Evolutionary conservation across 1,140 invertebrate genomes (phyloP), one percentile per base, ranked within the genome.

Genomic region (Pseudachorutes palmiensis): DNA sequence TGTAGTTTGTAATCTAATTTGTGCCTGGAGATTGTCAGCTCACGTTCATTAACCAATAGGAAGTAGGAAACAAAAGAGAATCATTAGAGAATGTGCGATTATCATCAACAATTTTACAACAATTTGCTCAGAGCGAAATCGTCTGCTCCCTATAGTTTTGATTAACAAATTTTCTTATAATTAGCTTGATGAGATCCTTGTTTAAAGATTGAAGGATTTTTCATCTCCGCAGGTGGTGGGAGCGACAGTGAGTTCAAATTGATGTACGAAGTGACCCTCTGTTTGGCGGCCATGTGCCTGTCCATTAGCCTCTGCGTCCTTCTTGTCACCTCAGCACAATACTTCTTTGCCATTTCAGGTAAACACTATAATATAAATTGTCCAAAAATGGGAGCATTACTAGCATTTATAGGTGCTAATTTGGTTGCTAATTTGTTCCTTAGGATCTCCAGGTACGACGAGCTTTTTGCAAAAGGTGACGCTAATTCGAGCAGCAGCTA

Each of bases 201-300:
- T n/a, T n/a, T n/a, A n/a, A n/a, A n/a, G n/a, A n/a, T n/a, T n/a
- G n/a, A n/a, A n/a, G n/a, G n/a, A n/a, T n/a, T 45, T 45, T 19
- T 45, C 9, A 45, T 45, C 19, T 45, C 19, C 48, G 26, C 26
- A 41, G 57, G 51, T 36, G 55, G 58, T 28, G 66, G 63, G 9
- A 62, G 31, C 51, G 62, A 36, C 22, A 51, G 62, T 31, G 70
- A 71, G 55, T 57, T 71, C 33, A 61, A 67, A 30, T 64, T 74
- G 49, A 68, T 74, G 66, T 74, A 74, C 58, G 72, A 74, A 67
- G 70, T 74, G 51, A 74, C 72, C 14, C 57, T 74, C 19, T 71
- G 72, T 62, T 65, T 74, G n/a, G 64, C 70, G 26, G 70, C 70
- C 26, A 70, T 71, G 70, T 68, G 65, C 64, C 63, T 74, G 29